Percentiles rank a stretch among this genome's conserved stretches.
Conservation (phyloP, 2,888 invertebrate species). For the Hydrotaea diabolus region DNA sequence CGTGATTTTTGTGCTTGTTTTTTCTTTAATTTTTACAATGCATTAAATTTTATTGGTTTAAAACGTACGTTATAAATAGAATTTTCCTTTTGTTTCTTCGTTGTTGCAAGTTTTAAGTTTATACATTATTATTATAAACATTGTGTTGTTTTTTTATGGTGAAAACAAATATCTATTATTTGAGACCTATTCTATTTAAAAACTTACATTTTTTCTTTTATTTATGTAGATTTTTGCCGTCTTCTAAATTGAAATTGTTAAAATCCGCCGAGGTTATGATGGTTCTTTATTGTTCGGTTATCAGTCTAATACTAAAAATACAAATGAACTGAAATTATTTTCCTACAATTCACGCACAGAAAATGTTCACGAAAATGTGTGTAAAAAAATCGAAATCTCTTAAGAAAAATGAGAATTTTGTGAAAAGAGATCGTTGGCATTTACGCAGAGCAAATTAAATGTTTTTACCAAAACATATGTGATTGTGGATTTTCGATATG, state of each 20-base stretch:
- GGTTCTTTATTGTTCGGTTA: constrained; percentile 22
- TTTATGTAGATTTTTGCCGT: neutral
- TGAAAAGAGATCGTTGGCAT: neutral
- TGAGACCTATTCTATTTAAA: constrained; percentile 29
- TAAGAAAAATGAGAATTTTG: neutral
- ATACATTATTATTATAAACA: constrained; percentile 31
- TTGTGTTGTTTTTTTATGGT: neutral
- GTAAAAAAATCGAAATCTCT: constrained; percentile 10
- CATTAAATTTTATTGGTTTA: constrained; percentile 1
- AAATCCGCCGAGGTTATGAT: neutral
- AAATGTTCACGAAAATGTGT: constrained; percentile 3
- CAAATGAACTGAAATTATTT: constrained; percentile 13
- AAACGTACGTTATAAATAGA: constrained; percentile 14
- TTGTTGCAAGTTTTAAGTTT: neutral
- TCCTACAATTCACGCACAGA: constrained; percentile 15
- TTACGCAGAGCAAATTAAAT: neutral
- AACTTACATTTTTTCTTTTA: constrained; percentile 11
- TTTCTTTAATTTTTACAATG: neutral
- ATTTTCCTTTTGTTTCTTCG: constrained; percentile 13
- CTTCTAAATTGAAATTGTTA: neutral
- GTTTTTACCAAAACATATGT: too few relatives aligned
- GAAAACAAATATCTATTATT: constrained; percentile 30
- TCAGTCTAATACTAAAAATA: constrained; percentile 29
- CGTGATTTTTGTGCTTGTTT: neutral
- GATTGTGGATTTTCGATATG: too few relatives aligned